phyloP scores from a whole-genome alignment of 2,888 invertebrate genomes.

The Rhogogaster chlorosoma region DNA sequence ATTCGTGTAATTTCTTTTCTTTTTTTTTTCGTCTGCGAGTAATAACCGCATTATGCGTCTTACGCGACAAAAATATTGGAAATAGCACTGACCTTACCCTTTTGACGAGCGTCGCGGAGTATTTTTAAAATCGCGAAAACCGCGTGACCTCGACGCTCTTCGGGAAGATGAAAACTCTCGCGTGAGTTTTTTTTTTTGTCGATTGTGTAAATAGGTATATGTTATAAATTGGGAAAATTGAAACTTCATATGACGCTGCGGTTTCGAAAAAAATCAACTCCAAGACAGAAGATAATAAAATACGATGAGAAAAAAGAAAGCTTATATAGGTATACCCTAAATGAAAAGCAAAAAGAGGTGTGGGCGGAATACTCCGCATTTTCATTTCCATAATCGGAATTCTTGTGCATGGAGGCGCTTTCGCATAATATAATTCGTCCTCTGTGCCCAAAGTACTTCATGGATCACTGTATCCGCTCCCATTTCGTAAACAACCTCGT shows the following conservation, averaged over 20 bases:
- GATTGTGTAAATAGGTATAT: neutral
- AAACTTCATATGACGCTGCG: neutral
- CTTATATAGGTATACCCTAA: neutral
- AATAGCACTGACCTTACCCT: conserved; percentile 49
- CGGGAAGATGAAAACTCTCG: neutral
- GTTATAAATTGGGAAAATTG: neutral
- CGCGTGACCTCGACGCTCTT: conserved; percentile 6
- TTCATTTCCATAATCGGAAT: neutral
- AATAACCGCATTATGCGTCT: neutral
- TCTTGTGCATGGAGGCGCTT: neutral
- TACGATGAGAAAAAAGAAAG: neutral
- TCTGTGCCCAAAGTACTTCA: neutral
- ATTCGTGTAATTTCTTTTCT: neutral
- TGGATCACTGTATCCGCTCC: neutral
- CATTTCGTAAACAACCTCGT: neutral
- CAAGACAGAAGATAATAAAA: neutral
- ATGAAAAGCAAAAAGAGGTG: neutral
- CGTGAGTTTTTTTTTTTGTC: neutral
- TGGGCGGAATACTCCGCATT: neutral
- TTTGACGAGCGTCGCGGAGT: conserved; percentile 12
- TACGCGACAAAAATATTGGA: neutral
- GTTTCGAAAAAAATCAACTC: neutral
- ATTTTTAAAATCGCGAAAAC: conserved; percentile 38
- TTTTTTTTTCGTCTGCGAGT: neutral
- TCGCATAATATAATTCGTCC: neutral